Percentiles rank a stretch among this genome's conserved stretches.
Conservation (phyloP, 2,888 invertebrate species). For the Toxonevra muliebris region DNA sequence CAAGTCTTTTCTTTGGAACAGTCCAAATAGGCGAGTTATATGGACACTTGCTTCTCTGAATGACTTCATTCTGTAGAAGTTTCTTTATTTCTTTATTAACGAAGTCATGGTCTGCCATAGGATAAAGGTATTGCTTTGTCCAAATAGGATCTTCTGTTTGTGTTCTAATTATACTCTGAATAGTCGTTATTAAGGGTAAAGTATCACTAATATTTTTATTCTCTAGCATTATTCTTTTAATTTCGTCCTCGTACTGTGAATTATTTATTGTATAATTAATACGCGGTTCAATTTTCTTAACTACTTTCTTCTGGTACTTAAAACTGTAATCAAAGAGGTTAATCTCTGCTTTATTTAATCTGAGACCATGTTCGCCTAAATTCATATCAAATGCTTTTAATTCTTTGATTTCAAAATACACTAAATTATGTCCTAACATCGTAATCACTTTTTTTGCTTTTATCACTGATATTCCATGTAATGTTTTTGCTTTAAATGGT, state of each 20-base stretch:
- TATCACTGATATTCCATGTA: constrained; percentile 7
- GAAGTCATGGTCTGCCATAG: constrained; percentile 25
- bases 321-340: constrained; percentile 14
- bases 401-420: constrained; percentile 7
- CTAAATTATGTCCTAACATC: constrained; percentile 3
- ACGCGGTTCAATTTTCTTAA: background rate
- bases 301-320: constrained; percentile 9
- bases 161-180: constrained; percentile 7
- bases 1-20: constrained; percentile 27
- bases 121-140: constrained; percentile 24
- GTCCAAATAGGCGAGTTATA: constrained; percentile 32
- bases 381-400: constrained; percentile 14
- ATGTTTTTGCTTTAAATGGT: constrained; percentile 7
- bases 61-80: constrained; percentile 21
- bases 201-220: constrained; percentile 14
- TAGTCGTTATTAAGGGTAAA: constrained; percentile 8
- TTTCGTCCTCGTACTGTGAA: constrained; percentile 2
- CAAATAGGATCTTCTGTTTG: constrained; percentile 17
- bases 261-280: constrained; percentile 18
- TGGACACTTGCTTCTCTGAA: constrained; percentile 27
- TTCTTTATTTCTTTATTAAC: constrained; percentile 30
- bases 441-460: background rate
- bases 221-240: constrained; percentile 7
- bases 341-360: constrained; percentile 9
- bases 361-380: constrained; percentile 10